Base-by-base conservation (phyloP, 92 coral and sea anemone genomes). In the Scolanthus callimorphus region DNA sequence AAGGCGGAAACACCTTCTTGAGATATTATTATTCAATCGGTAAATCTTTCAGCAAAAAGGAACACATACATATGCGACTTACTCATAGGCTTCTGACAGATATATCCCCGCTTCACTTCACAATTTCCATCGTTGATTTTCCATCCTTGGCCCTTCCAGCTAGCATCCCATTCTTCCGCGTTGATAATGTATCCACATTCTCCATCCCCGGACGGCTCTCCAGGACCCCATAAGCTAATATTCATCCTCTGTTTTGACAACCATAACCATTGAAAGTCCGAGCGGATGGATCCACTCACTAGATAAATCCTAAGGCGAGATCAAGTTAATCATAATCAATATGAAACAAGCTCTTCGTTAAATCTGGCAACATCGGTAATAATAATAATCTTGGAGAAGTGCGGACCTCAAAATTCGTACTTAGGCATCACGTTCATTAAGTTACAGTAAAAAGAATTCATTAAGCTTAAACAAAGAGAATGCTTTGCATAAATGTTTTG, bases 201-300 rank as follows among this genome's bases (percentile, higher is more conserved):
- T 0, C 83, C 88, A 31, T 81, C 88, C 1, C 83, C 79, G 1
- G 83, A 76, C 11, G 83, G 83, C 31, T 76, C 69, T 2, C 21
- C 29, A 2, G 79, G 88, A 13, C 88, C 83, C 88, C 88, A 81
- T 1, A 76, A 34, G 2, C 2, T 59, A 15, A 15, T 4, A 20
- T 38, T 20, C 2, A 22, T 19, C 31, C 20, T 0, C 10, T n/a
- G 19, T 3, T 51, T 27, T 3, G 49, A 34, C 4, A 59, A 20
- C 65, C 65, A 59, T 23, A 21, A 28, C 65, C 65, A 59, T 17
- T 28, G 65, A 23, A 10, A 11, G 17, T 39, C 28, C 0, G 23
- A 26, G 4, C 31, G 15, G 2, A 31, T 51, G 1, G 51, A 3
- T 2, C 29, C 65, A 1, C 65, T 51, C 27, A 59, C 50, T 20